Evolutionary conservation across 1,140 invertebrate species (phyloP), one percentile per base, ranked within the genome.

Genomic region (Brachionus paranguensis): DNA sequence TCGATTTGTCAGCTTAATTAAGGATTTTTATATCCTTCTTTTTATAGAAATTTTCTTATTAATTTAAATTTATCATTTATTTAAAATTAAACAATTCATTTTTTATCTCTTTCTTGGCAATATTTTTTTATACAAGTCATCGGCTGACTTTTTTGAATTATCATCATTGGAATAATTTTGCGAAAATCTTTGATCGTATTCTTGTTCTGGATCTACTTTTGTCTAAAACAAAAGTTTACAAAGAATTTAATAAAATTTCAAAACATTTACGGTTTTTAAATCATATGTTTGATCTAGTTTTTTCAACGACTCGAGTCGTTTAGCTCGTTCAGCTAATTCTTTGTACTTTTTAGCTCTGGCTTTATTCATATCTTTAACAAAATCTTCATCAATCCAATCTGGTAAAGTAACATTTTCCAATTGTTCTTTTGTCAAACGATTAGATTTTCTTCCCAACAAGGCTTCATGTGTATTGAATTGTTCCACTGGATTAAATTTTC

Each of bases 401-500:
- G 47, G 79, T 79, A 78, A 76, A 74, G 65, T 68, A 37, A 68
- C 14, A 33, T 85, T 91, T 84, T 92, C 88, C 70, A 96, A 88
- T 85, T 91, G 91, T 10, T 91, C 90, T 27, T 92, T 85, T 84
- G 90, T 92, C 12, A 92, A 91, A 85, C 94, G 89, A 87, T 95
- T 95, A 10, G 91, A 93, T 85, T 91, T 91, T 79, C 93, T 90
- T 20, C 89, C 88, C 1, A 95, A 85, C 2, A 95, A 88, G 0
- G 91, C 89, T 0, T 93, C 93, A 88, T 94, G 93, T 1, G 94
- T 95, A 85, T 94, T 91, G 1, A 96, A 88, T 65, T 91, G 91
- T 84, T 94, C 92, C 0, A 92, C 92, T 7, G 94, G 86, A 88
- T 94, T 93, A 90, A 94, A 94, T 11, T 91, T 90, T 86, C 92